Percentiles rank a stretch among this genome's conserved stretches.
These are phyloP conservation scores for Gephyroberyx darwinii DNA, from an alignment of 2,797 vertebrate genomes.

Conservation along the genomic window DNA sequence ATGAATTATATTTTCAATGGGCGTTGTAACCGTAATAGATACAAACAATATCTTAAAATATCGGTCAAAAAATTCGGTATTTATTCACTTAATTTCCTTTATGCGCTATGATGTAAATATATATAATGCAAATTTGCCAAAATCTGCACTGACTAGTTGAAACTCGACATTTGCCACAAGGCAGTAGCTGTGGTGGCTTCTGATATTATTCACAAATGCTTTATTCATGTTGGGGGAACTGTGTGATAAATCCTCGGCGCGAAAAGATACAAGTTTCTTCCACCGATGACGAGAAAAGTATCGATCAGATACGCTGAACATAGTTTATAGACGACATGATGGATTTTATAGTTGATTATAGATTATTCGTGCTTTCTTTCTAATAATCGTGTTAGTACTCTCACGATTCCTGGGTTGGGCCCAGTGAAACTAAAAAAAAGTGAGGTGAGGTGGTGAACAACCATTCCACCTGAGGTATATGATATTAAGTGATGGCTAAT, in stretches of 20 bases:
- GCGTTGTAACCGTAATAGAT: not conserved
- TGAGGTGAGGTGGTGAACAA: slow-evolving; percentile 26
- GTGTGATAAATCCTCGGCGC: not conserved
- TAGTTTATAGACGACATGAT: slow-evolving; percentile 15
- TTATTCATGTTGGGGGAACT: slow-evolving; percentile 5
- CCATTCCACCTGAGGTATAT: slow-evolving; percentile 22
- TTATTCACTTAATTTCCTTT: not conserved
- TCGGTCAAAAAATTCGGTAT: not conserved
- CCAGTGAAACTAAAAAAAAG: slow-evolving; percentile 8
- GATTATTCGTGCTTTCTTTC: slow-evolving; percentile 3
- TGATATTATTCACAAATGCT: not conserved
- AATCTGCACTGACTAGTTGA: slow-evolving; percentile 39
- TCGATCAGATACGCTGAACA: slow-evolving; percentile 37
- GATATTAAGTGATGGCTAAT: slow-evolving; percentile 71
- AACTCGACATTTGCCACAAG: not conserved
- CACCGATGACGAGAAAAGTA: not conserved
- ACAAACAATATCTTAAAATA: not conserved
- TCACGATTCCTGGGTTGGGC: slow-evolving; percentile 4
- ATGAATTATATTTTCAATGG: not conserved
- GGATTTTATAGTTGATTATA: slow-evolving; percentile 1
- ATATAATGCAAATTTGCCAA: not conserved
- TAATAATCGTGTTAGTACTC: not conserved
- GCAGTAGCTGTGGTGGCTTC: not conserved
- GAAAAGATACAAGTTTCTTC: slow-evolving; percentile 22
- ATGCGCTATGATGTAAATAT: too few species aligned